These are phyloP conservation scores for Acromyrmex echinatior DNA, from an alignment of 1,140 invertebrate species.

Conservation along the genomic window DNA sequence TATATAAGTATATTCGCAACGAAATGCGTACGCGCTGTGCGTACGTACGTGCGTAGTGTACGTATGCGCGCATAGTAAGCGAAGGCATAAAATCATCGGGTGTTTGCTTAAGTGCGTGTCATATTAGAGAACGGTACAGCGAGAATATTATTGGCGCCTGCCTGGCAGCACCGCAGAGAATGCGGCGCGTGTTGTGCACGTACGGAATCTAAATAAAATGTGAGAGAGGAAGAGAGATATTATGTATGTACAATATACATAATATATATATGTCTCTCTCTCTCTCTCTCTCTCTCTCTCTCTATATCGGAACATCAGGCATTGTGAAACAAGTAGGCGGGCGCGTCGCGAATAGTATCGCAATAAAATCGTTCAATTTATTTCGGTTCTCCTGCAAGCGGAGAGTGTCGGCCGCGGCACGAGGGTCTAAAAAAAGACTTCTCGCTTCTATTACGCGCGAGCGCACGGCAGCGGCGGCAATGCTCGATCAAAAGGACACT, in stretches of 20 bases:
- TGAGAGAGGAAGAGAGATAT: neutral
- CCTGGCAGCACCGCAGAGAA: conserved; percentile 42
- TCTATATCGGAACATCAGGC: conserved; percentile 19
- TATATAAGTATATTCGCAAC: neutral
- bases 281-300: too few species aligned
- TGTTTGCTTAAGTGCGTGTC: conserved; percentile 63
- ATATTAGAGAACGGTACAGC: conserved; percentile 60
- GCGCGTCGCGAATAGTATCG: conserved; percentile 54
- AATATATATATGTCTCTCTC: neutral
- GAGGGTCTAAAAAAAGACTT: conserved; percentile 52
- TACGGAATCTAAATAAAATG: conserved; percentile 55
- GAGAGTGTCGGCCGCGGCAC: conserved; percentile 52
- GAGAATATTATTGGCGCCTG: conserved; percentile 61
- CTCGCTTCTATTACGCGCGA: conserved; percentile 52
- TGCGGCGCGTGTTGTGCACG: conserved; percentile 25
- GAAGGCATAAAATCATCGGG: conserved; percentile 52
- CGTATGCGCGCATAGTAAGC: conserved; percentile 18
- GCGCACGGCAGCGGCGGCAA: conserved; percentile 41
- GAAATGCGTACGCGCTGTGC: conserved; percentile 14
- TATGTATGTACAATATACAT: neutral
- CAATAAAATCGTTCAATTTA: conserved; percentile 64
- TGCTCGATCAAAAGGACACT: conserved; percentile 63
- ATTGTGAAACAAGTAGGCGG: conserved; percentile 61
- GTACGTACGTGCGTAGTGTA: neutral
- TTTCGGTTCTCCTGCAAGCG: conserved; percentile 49